These are phyloP conservation scores for Physeter macrocephalus DNA, from an alignment of 2,113 vertebrate genomes.

Conservation along the genomic window DNA sequence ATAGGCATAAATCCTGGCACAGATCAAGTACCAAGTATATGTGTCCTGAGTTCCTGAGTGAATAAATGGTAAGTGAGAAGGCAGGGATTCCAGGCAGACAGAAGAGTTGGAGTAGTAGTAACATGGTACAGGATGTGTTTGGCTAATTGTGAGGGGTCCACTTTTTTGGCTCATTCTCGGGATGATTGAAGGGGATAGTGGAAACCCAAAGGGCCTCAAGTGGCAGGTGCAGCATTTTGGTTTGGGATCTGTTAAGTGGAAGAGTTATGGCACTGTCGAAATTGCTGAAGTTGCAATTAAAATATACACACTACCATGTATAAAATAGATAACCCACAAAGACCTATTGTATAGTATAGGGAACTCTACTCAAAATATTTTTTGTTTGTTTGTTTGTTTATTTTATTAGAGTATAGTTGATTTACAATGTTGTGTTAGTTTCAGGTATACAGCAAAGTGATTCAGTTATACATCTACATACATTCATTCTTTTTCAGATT, in stretches of 20 bases:
- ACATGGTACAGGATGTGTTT: neutral
- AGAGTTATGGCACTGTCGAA: neutral
- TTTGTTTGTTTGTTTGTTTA: no score
- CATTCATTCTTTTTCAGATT: no score
- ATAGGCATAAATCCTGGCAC: neutral
- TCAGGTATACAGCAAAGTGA: no score
- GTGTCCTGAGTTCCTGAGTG: neutral
- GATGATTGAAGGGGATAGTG: no score
- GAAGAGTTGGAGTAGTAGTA: neutral
- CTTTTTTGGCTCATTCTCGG: neutral
- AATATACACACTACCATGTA: neutral
- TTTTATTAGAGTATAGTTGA: no score
- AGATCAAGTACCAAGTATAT: neutral
- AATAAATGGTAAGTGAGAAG: neutral
- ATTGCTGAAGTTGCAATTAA: neutral
- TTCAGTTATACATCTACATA: no score
- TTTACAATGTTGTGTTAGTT: no score
- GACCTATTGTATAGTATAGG: neutral
- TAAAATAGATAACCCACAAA: neutral
- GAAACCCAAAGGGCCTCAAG: neutral
- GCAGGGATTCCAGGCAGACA: neutral
- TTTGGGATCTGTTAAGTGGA: neutral
- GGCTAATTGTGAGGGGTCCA: neutral
- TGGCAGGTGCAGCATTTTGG: neutral
- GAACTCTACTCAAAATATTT: neutral